phyloP scores from a whole-genome alignment of 1,140 invertebrate species.

The Drosophila prosaltans region DNA sequence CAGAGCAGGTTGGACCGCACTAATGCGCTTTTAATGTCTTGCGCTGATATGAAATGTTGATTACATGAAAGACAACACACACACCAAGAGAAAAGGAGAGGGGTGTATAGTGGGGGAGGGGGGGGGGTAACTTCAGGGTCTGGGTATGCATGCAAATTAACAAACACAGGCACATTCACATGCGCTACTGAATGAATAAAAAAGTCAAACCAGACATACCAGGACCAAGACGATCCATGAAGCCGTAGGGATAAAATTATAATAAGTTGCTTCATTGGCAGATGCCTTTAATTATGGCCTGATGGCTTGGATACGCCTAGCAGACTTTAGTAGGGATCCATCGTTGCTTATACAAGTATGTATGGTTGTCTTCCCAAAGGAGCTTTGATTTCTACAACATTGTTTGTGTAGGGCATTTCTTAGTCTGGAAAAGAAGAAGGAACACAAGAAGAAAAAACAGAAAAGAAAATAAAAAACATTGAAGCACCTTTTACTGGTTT shows the following conservation, averaged over 20 bases:
- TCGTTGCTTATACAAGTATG: no score
- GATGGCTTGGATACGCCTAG: slow-evolving; percentile 9
- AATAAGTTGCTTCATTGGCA: slow-evolving; percentile 80
- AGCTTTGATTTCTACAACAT: slow-evolving; percentile 2
- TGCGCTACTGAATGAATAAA: slow-evolving; percentile 52
- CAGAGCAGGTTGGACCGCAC: slow-evolving; percentile 67
- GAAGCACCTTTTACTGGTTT: slow-evolving; percentile 36
- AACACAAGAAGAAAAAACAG: not conserved
- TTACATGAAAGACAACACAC: slow-evolving; percentile 52
- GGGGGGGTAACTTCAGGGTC: not conserved
- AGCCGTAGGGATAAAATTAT: slow-evolving; percentile 79
- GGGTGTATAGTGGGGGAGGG: not conserved
- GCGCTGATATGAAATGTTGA: slow-evolving; percentile 82
- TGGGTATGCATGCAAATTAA: slow-evolving; percentile 61
- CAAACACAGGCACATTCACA: slow-evolving; percentile 20
- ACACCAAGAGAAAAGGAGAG: not conserved
- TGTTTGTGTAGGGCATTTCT: slow-evolving; percentile 31
- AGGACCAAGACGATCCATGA: slow-evolving; percentile 43
- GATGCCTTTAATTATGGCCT: slow-evolving; percentile 68
- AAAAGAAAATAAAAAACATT: not conserved
- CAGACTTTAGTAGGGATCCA: not conserved
- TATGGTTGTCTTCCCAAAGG: no score
- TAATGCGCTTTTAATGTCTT: slow-evolving; percentile 83
- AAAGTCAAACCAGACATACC: slow-evolving; percentile 30
- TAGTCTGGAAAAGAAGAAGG: not conserved